A percentile compares a stretch with the other conserved stretches of the same genome.
Conservation (phyloP, 2,797 vertebrate species). For the Adelosebastes latens region DNA sequence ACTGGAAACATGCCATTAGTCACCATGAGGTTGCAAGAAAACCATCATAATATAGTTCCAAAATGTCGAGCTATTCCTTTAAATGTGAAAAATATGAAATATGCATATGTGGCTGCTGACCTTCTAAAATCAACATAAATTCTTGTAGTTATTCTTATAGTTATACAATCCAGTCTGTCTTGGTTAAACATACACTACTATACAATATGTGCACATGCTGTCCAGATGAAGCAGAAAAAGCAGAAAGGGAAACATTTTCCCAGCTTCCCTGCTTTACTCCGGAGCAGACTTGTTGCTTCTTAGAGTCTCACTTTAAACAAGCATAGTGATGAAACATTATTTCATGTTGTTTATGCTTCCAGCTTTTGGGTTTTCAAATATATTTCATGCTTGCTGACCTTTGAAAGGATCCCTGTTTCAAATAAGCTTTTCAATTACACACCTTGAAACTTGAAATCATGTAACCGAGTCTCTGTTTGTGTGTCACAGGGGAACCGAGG, state of each 20-base stretch:
- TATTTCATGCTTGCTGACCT: not conserved
- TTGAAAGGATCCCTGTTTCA: slow-evolving; percentile 14
- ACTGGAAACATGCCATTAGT: not conserved
- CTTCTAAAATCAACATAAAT: not conserved
- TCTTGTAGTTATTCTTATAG: not conserved
- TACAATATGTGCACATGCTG: not conserved
- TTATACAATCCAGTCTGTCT: not conserved
- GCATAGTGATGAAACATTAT: slow-evolving; percentile 1
- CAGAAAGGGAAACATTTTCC: slow-evolving; percentile 2
- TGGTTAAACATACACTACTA: not conserved
- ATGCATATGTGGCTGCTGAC: not conserved
- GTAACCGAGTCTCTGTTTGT: slow-evolving; percentile 6
- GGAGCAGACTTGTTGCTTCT: not conserved
- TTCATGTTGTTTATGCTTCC: slow-evolving; percentile 5
- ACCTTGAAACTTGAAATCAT: not conserved
- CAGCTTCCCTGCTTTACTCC: not conserved
- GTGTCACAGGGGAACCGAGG: slow-evolving; percentile 89
- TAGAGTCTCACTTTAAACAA: slow-evolving; percentile 11
- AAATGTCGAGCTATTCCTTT: not conserved
- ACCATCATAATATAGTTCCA: not conserved
- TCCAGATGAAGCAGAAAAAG: slow-evolving; percentile 1
- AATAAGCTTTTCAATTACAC: not conserved
- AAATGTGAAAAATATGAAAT: not conserved
- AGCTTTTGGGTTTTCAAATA: not conserved
- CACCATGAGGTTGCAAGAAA: not conserved